Evolutionary conservation across 2,797 vertebrate species (phyloP), one percentile per base, ranked within the genome.

Genomic region (Pipistrellus kuhlii): DNA sequence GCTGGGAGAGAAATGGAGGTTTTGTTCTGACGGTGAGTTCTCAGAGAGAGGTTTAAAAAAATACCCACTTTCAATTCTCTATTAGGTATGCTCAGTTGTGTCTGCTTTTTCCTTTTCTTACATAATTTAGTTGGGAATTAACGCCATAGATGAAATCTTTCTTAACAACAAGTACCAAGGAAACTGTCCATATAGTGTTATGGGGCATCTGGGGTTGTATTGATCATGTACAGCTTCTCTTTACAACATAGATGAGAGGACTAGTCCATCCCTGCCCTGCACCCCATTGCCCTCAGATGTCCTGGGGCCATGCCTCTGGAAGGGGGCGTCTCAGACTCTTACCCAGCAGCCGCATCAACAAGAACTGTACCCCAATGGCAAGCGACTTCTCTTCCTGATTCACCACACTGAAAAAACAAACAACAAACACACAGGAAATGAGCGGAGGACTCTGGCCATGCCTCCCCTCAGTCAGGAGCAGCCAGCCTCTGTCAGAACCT

Each of bases 311-410:
- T 66, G 8, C 7, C 59, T 51, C 48, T 6, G 41, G n/a, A 55
- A 73, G 23, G 11, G 48, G 41, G 17, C 2, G 13, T 9, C 68
- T 17, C 0, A 13, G 30, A 2, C 68, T 98, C 99, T 99, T 98
- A 99, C 99, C 99, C 69, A 99, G 97, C 90, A 99, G 90, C 96
- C 99, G 99, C 99, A 99, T 98, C 11, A 99, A 97, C 92, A 99
- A 97, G 98, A 99, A 99, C 94, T 99, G 99, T 13, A 99, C 97
- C 57, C 99, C 99, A 0, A 99, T 99, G 55, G 99, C 99, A 64
- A 99, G 99, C 0, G 99, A 99, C 96, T 99, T 99, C 93, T 99
- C 99, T 0, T 99, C 99, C 69, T 98, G 98, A 83, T 98, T 98
- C 94, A 99, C 99, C 53, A 98, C 98, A 81, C 99, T 99, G 97